Conservation (phyloP, 1,140 invertebrate genomes). For the Temnothorax nylanderi region DNA sequence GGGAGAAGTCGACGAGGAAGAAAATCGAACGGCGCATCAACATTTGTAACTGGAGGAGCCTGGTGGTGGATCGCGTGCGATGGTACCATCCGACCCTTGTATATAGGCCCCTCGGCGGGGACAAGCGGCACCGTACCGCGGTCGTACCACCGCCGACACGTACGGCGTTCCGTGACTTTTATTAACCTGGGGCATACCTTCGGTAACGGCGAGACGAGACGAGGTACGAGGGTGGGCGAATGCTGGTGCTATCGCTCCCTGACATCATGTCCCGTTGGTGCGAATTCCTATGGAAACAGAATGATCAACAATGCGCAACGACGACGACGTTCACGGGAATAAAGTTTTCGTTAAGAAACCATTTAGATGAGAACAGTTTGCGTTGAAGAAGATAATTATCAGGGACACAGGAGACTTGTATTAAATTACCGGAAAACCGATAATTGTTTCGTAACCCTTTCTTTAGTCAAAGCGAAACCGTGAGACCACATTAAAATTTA, state of each 20-base stretch:
- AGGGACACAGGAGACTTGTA: not conserved
- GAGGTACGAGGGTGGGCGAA: not conserved
- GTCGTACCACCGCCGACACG: slow-evolving; percentile 26
- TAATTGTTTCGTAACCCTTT: not conserved
- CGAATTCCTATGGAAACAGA: slow-evolving; percentile 54
- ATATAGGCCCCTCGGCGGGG: slow-evolving; percentile 44
- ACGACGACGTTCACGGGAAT: not conserved
- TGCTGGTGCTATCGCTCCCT: slow-evolving; percentile 24
- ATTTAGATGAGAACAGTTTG: not conserved
- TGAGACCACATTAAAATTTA: not conserved
- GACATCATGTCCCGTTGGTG: not conserved
- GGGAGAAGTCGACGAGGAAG: slow-evolving; percentile 48
- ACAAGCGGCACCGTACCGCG: slow-evolving; percentile 80
- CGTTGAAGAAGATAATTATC: not conserved
- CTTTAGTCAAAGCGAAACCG: not conserved
- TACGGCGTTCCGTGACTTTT: slow-evolving; percentile 59
- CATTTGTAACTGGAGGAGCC: slow-evolving; percentile 73
- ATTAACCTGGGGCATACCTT: slow-evolving; percentile 15
- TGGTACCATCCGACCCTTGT: slow-evolving; percentile 73
- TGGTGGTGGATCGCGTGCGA: slow-evolving; percentile 81
- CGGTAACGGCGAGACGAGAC: not conserved
- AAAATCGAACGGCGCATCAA: slow-evolving; percentile 72
- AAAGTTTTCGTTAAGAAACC: not conserved
- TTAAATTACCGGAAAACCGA: not conserved
- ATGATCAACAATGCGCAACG: slow-evolving; percentile 27